phyloP scores from a whole-genome alignment of 1,140 invertebrate species.

The Trichomalopsis sarcophagae region DNA sequence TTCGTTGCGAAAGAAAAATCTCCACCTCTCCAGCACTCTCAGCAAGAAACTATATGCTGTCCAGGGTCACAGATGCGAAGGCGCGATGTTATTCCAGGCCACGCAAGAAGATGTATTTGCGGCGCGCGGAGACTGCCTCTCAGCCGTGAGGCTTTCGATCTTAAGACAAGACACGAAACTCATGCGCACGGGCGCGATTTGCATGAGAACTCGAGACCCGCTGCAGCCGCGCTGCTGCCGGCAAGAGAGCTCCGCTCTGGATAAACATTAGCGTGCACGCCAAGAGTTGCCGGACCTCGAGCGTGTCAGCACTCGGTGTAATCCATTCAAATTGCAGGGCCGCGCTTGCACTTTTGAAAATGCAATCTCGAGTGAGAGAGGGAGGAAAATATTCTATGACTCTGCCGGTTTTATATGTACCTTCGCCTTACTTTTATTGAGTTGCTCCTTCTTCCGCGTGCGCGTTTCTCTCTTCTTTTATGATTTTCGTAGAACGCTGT shows the following conservation, averaged over 20 bases:
- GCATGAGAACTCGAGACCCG: slow-evolving; percentile 25
- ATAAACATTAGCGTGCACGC: slow-evolving; percentile 28
- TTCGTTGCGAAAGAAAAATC: neutral
- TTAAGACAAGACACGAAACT: slow-evolving; percentile 28
- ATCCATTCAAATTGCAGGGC: slow-evolving; percentile 31
- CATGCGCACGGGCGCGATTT: slow-evolving; percentile 29
- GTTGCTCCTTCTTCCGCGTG: neutral
- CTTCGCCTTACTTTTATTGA: neutral
- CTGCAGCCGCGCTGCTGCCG: slow-evolving; percentile 18
- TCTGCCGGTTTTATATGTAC: neutral
- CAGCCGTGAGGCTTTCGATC: slow-evolving; percentile 5
- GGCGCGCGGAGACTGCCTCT: neutral
- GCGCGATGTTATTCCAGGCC: slow-evolving; percentile 23
- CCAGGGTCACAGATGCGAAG: neutral
- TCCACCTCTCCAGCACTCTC: too few relatives aligned
- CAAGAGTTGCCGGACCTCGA: neutral
- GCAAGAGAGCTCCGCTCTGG: neutral
- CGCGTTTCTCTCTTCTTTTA: neutral
- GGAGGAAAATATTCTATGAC: neutral
- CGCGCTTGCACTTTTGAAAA: slow-evolving; percentile 23
- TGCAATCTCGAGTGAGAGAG: neutral
- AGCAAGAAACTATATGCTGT: neutral
- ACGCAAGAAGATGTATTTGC: neutral
- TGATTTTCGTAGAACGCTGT: neutral
- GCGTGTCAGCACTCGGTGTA: slow-evolving; percentile 11